A percentile compares a stretch with the other conserved stretches of the same genome.
These are phyloP conservation scores for Stenolophus ochropezus DNA, from an alignment of 2,888 invertebrate genomes.

Conservation along the genomic window DNA sequence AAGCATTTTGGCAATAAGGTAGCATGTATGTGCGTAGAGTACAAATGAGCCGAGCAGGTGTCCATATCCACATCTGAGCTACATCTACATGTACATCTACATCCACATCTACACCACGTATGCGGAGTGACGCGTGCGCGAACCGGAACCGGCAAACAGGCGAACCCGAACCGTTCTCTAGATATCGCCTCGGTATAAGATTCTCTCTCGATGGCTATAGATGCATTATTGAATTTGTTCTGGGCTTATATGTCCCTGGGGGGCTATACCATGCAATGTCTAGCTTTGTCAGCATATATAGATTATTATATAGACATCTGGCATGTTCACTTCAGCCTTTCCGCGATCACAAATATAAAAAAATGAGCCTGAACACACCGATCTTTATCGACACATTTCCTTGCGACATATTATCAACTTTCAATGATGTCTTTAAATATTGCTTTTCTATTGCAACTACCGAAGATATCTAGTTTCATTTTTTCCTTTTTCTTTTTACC, in stretches of 20 bases:
- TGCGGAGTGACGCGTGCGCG: not conserved
- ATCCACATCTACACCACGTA: not conserved
- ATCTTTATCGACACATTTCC: conserved; percentile 6
- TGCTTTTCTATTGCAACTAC: not conserved
- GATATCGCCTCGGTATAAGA: conserved; percentile 51
- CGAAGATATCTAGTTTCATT: not conserved
- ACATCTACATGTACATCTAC: not conserved
- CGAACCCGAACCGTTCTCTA: conserved; percentile 24
- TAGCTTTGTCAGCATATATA: conserved; percentile 75
- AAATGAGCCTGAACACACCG: conserved; percentile 39
- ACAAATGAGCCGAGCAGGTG: conserved; percentile 24
- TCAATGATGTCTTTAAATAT: conserved; percentile 17
- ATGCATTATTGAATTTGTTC: conserved; percentile 74
- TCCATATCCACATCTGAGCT: too few relatives aligned
- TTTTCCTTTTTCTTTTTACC: not conserved
- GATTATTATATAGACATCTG: conserved; percentile 75
- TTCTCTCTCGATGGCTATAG: conserved; percentile 67
- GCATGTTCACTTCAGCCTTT: conserved; percentile 71
- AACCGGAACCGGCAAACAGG: not conserved
- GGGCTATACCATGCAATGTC: conserved; percentile 71
- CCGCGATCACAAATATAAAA: conserved; percentile 48
- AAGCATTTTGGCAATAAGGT: conserved; percentile 24
- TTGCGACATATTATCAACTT: conserved; percentile 24
- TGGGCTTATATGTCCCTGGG: conserved; percentile 72
- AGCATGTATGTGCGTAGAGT: conserved; percentile 25